Base-by-base conservation (phyloP, 2,888 invertebrate species). In the Brenthis ino region DNA sequence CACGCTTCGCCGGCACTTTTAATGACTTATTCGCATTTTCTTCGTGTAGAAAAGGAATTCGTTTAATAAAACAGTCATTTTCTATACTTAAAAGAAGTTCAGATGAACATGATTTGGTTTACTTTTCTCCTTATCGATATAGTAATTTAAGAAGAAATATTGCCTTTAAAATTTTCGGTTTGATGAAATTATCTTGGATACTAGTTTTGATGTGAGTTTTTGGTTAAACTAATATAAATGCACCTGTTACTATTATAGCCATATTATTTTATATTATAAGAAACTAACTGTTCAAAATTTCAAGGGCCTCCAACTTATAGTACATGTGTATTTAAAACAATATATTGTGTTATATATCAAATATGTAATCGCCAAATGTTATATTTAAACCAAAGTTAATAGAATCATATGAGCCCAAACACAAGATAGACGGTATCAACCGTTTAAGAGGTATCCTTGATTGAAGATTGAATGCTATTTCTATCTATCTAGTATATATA, bases 1-100 rank as follows among this genome's bases (percentile, higher is more conserved):
- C 84, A 85, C 88, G 88, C 88, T 89, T 80, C 84, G 84, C 82
- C 82, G 85, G 83, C 85, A 88, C 85, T 90, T 91, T 90, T 91
- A 91, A 91, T 91, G 89, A 91, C 89, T 91, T 89, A 87, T 87
- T 87, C 85, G 82, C 81, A 83, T 86, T 87, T 82, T 82, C 82
- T 70, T 74, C 68, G 78, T 75, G 79, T 79, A 77, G 74, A 77
- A 80, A 80, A 82, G 81, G 84, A 82, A 83, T 79, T 82, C 80
- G 76, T 77, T 79, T 82, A 81, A 77, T 80, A 79, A 79, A 79
- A 79, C 78, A 77, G 69, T 71, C 67, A 69, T 67, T 71, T 72
- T 71, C 75, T 73, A 72, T 73, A 72, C 70, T 64, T 57, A 51
- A 68, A 68, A 57, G 53, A 64, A 57, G 50, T 63, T 63, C 55